These are phyloP conservation scores for Oenanthe melanoleuca DNA, from an alignment of 2,113 vertebrate species.

Conservation along the genomic window DNA sequence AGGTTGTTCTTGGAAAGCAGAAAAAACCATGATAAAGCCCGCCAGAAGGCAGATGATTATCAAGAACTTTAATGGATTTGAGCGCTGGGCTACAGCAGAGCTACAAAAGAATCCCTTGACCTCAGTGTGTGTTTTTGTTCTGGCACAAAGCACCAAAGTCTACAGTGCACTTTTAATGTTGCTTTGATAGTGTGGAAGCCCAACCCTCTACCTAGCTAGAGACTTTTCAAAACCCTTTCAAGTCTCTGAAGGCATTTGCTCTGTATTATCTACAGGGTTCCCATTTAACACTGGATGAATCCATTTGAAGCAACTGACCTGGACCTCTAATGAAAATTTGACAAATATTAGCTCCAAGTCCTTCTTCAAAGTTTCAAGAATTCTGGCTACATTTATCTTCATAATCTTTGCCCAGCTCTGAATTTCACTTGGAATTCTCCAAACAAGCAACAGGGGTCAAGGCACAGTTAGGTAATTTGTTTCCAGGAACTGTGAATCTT, in stretches of 20 bases:
- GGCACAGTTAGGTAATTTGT: background rate
- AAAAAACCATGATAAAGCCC: conserved; percentile 10
- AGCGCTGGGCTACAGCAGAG: background rate
- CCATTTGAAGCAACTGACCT: background rate
- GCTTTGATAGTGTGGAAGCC: background rate
- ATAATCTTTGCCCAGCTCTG: background rate
- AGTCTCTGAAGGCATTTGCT: background rate
- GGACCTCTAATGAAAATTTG: background rate
- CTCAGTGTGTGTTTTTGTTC: conserved; percentile 53
- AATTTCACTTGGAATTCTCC: background rate
- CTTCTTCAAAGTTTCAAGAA: background rate
- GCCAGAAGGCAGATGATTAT: conserved; percentile 60
- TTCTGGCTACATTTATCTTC: background rate
- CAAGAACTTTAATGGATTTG: conserved; percentile 49
- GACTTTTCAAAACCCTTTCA: conserved; percentile 14
- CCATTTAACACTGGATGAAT: background rate
- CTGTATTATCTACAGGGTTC: background rate
- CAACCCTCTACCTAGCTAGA: background rate
- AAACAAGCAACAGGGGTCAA: background rate
- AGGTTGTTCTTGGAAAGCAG: conserved; percentile 47
- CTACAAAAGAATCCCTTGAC: conserved; percentile 42
- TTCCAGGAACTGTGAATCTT: background rate
- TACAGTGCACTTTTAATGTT: background rate
- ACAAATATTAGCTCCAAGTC: background rate
- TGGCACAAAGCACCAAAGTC: conserved; percentile 39